Evolutionary conservation across 1,140 invertebrate genomes (phyloP).

Genomic region (Scylla paramamosain): DNA sequence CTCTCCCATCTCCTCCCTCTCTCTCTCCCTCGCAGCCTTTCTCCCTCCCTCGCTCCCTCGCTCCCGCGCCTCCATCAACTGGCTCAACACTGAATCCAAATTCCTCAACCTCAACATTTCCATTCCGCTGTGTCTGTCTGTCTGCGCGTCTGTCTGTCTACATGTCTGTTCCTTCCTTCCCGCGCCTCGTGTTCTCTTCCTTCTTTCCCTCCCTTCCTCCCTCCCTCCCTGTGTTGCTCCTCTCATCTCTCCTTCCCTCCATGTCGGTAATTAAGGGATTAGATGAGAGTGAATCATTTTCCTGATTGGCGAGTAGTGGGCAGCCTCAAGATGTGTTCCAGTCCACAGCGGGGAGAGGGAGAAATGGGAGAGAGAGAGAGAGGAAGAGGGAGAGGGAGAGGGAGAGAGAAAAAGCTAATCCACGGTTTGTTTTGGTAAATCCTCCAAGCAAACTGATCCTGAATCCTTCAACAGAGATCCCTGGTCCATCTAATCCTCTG

Average conservation of each 20-base stretch:
- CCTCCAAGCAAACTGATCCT: neutral
- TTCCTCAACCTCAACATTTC: neutral
- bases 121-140: neutral
- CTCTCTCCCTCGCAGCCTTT: neutral
- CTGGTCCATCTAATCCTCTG: neutral
- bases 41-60: neutral
- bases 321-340: neutral
- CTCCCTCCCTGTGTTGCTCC: neutral
- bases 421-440: neutral
- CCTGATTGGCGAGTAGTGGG: conserved; percentile 3
- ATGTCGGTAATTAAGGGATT: conserved; percentile 45
- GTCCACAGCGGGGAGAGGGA: neutral
- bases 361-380: no score
- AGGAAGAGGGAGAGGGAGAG: no score
- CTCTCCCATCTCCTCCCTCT: neutral
- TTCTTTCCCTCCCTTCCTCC: neutral
- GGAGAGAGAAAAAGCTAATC: neutral
- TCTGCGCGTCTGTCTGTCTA: neutral
- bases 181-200: neutral
- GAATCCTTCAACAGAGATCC: neutral
- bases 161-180: neutral
- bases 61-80: neutral
- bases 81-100: neutral
- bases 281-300: conserved; percentile 34
- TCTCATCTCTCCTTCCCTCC: neutral